Evolutionary conservation across 53 echinoderm and acorn worm species (phyloP), one percentile per base, ranked within the genome.

Genomic region (Apostichopus leukothele): DNA sequence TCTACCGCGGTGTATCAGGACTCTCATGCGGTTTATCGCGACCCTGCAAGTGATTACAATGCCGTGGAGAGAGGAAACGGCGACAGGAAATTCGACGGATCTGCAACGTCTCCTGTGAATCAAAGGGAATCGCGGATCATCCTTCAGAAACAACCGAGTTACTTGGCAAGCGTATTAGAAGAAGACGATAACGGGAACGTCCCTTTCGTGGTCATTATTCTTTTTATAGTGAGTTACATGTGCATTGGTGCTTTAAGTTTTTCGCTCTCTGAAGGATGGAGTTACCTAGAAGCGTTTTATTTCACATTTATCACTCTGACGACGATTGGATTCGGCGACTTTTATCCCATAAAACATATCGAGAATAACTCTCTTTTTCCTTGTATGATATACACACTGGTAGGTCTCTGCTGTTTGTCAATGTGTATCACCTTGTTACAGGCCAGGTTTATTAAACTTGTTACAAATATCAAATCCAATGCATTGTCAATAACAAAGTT

Each of bases 241-340:
- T 93, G 90, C 39, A 75, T 74, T 18, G 93, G 93, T 5, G 90
- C 95, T 50, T 75, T 86, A 26, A 19, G 89, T 79, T 93, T 95
- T 90, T 79, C 92, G 0, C 60, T 90, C 7, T 78, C 91, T 6
- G 95, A 95, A 53, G 84, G 86, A 0, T 95, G 95, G 95, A 67
- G 75, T 6, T 95, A 75, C 9, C 87, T 90, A 0, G 91, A 91
- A 18, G 91, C 84, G 4, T 76, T 95, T 6, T 95, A 95, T 77
- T 95, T 95, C 87, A 93, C 91, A 52, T 93, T 93, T 60, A 90
- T 95, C 73, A 95, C 95, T 12, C 86, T 95, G 61, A 92, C 93
- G 9, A 95, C 95, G n/a, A 93, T 95, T 18, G 95, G 95, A 23
- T 95, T 90, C 76, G 95, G 95, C 0, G 95, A 95, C 79, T 60